These are phyloP conservation scores for Cryptus armator DNA, from an alignment of 2,888 invertebrate genomes.

Conservation along the genomic window DNA sequence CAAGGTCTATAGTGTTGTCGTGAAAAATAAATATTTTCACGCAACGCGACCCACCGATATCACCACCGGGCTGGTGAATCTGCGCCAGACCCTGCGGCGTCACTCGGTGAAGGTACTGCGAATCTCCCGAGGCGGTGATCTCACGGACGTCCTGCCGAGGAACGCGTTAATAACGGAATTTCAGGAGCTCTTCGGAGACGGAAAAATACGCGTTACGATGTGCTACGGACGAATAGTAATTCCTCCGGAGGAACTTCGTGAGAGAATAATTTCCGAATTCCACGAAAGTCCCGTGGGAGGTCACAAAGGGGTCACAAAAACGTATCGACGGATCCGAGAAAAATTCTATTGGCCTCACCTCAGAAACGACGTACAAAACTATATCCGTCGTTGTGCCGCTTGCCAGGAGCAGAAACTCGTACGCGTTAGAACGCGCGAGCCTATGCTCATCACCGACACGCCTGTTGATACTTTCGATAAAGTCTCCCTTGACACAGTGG, in stretches of 20 bases:
- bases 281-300: slow-evolving; percentile 34
- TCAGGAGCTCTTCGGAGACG: not conserved
- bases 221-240: slow-evolving; percentile 16
- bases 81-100: not conserved
- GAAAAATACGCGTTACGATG: slow-evolving; percentile 19
- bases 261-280: slow-evolving; percentile 24
- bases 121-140: slow-evolving; percentile 34
- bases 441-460: slow-evolving; percentile 67
- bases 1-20: slow-evolving; percentile 27
- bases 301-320: slow-evolving; percentile 59
- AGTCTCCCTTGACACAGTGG: no score
- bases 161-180: not conserved
- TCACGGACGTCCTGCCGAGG: slow-evolving; percentile 21
- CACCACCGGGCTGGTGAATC: no score
- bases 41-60: no score
- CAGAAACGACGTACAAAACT: slow-evolving; percentile 58
- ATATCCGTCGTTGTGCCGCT: slow-evolving; percentile 52
- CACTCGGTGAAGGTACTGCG: slow-evolving; percentile 18
- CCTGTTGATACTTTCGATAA: slow-evolving; percentile 12
- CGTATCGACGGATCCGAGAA: slow-evolving; percentile 42
- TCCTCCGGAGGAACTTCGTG: slow-evolving; percentile 10
- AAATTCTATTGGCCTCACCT: slow-evolving; percentile 66
- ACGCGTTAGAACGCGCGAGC: slow-evolving; percentile 58
- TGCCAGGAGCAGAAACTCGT: slow-evolving; percentile 45
- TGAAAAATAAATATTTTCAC: no score